These are phyloP conservation scores for Sthenelais limicola DNA, from an alignment of 2,888 invertebrate species.

Conservation along the genomic window DNA sequence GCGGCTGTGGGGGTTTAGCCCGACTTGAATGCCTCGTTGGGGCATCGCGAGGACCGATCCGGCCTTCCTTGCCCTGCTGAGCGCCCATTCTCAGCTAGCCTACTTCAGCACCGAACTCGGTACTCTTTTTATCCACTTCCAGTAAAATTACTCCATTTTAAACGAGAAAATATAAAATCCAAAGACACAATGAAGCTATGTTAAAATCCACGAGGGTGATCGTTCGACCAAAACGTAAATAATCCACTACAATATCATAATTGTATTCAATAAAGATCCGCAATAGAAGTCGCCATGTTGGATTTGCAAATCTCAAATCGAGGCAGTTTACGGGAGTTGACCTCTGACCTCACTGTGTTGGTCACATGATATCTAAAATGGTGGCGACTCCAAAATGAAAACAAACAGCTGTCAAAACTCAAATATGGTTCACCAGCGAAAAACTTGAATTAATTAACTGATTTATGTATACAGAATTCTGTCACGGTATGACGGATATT, in stretches of 20 bases:
- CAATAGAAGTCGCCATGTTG: slow-evolving; percentile 44
- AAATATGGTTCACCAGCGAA: too few species aligned
- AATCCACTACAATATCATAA: slow-evolving; percentile 18
- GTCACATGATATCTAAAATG: slow-evolving; percentile 42
- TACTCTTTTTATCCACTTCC: slow-evolving; percentile 28
- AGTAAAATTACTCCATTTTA: slow-evolving; percentile 16
- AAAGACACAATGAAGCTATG: background rate
- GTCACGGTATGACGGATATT: too few species aligned
- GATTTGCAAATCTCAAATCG: slow-evolving; percentile 35
- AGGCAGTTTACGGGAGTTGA: slow-evolving; percentile 33
- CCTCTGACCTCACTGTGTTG: slow-evolving; percentile 13
- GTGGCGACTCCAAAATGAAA: slow-evolving; percentile 17
- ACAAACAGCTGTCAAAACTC: too few species aligned
- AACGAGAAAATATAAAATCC: slow-evolving; percentile 1
- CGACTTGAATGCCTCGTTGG: slow-evolving; percentile 18
- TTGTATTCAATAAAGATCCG: slow-evolving; percentile 33
- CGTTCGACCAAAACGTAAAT: background rate
- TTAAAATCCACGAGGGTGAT: background rate
- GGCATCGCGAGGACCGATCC: slow-evolving; percentile 19
- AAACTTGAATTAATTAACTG: too few species aligned
- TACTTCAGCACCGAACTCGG: background rate
- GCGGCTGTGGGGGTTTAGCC: slow-evolving; percentile 13
- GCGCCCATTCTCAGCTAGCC: slow-evolving; percentile 38
- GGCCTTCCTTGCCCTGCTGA: slow-evolving; percentile 36
- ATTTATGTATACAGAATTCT: too few species aligned